A percentile compares a stretch with the other conserved stretches of the same genome.
phyloP scores from a whole-genome alignment of 2,113 vertebrate species.

The Oncorhynchus masou region DNA sequence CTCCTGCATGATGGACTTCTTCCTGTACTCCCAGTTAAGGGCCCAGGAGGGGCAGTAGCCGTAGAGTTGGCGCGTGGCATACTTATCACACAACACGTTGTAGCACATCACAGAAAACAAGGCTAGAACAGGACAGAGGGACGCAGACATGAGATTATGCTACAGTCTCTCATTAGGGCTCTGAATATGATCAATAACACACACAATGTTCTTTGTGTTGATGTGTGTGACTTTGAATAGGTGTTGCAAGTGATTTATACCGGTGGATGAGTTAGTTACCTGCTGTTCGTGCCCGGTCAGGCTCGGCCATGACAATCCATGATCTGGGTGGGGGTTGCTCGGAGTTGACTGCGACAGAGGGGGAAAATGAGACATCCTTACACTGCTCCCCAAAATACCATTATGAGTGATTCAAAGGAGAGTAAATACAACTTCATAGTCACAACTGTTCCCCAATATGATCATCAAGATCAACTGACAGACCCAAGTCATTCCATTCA shows the following conservation, averaged over 20 bases:
- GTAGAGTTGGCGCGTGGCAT: slow-evolving; percentile 94
- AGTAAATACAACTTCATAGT: background rate
- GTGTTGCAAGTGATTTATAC: background rate
- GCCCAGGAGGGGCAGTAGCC: slow-evolving; percentile 98
- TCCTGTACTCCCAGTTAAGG: slow-evolving; percentile 96
- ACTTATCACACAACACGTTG: slow-evolving; percentile 98
- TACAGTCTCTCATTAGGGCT: background rate
- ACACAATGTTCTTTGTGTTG: background rate
- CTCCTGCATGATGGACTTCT: slow-evolving; percentile 99
- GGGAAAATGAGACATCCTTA: slow-evolving; percentile 32
- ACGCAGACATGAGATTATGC: background rate
- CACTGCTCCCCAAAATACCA: too few species aligned
- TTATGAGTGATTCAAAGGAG: background rate
- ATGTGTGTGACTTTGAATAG: background rate
- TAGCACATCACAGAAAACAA: slow-evolving; percentile 99
- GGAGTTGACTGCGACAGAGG: slow-evolving; percentile 78
- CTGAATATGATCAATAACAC: background rate
- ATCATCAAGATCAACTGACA: background rate
- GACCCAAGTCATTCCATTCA: background rate
- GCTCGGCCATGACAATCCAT: slow-evolving; percentile 95
- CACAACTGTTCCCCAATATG: background rate
- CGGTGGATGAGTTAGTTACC: slow-evolving; percentile 60
- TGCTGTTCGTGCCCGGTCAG: slow-evolving; percentile 87
- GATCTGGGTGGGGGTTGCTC: slow-evolving; percentile 94
- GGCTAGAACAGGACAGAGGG: slow-evolving; percentile 66